Evolutionary conservation across 2,113 vertebrate species (phyloP).

Genomic region (Perognathus longimembris): DNA sequence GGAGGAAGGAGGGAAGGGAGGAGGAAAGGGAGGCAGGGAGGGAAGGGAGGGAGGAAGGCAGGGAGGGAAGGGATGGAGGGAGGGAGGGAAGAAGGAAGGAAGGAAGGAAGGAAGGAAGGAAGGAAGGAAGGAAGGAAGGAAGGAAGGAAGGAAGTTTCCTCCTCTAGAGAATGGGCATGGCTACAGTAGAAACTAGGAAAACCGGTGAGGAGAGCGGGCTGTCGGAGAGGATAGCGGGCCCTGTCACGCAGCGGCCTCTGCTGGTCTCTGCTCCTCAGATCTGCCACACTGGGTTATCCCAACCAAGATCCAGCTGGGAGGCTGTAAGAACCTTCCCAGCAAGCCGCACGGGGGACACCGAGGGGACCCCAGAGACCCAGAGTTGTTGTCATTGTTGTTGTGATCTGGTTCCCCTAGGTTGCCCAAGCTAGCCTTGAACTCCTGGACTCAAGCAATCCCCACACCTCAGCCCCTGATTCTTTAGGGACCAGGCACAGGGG

Average conservation of each 20-base stretch:
- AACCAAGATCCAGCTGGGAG: neutral
- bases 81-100: too few species aligned
- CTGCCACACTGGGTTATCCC: neutral
- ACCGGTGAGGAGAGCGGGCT: neutral
- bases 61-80: too few species aligned
- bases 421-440: neutral
- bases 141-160: neutral
- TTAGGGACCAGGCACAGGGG: neutral
- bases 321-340: neutral
- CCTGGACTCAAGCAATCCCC: neutral
- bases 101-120: too few species aligned
- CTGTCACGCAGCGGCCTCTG: too few species aligned
- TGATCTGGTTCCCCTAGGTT: neutral
- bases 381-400: neutral
- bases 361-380: neutral
- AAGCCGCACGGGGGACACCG: neutral
- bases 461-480: neutral
- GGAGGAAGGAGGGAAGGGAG: too few species aligned
- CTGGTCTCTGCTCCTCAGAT: too few species aligned
- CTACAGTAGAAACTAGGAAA: too few species aligned
- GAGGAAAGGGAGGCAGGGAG: too few species aligned
- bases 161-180: neutral
- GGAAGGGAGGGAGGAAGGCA: too few species aligned
- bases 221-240: neutral
- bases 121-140: neutral